Base-by-base conservation (phyloP, 1,140 invertebrate species). In the Paramacrobiotus metropolitanus region DNA sequence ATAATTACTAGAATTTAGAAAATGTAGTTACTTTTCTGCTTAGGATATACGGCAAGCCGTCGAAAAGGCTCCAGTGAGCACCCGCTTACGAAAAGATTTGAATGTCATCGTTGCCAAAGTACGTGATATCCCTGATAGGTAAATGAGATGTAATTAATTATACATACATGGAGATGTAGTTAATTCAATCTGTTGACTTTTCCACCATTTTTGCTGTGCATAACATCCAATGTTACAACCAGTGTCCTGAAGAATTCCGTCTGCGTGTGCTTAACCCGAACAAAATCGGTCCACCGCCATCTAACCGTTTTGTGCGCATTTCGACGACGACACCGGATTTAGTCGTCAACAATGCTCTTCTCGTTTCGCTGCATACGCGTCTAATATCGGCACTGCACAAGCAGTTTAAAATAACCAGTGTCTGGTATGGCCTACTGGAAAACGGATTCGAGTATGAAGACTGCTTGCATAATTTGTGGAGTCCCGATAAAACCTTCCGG, bases 221-320 rank as follows among this genome's bases (percentile, higher is more conserved):
- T 9, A 40, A 9, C 34, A 9, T 9, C 34, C 34, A n/a, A 9
- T 9, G 34, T 40, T 40, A 9, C 60, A 80, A 83, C 67, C 92
- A 93, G 74, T 74, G 74, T 67, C 73, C 74, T n/a, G 72, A 72
- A 55, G 67, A 68, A 20, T 18, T 55, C 24, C 48, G 48, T 55
- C 15, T 18, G 48, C 9, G 24, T 9, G 4, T 55, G 48, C n/a
- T n/a, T 9, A n/a, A 40, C 9, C 9, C 34, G n/a, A 9, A 9
- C 9, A 40, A 40, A 24, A 55, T 28, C 24, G 9, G 48, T 28
- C 48, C 48, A 55, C 48, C 9, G 15, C 24, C 24, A 15, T 55
- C n/a, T n/a, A n/a, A n/a, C n/a, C n/a, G n/a, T n/a, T n/a, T n/a
- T n/a, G n/a, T n/a, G n/a, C n/a, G n/a, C n/a, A n/a, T n/a, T n/a